Evolutionary conservation across 2,888 invertebrate genomes (phyloP), one percentile per base, ranked within the genome.

Genomic region (Metacarcinus magister): DNA sequence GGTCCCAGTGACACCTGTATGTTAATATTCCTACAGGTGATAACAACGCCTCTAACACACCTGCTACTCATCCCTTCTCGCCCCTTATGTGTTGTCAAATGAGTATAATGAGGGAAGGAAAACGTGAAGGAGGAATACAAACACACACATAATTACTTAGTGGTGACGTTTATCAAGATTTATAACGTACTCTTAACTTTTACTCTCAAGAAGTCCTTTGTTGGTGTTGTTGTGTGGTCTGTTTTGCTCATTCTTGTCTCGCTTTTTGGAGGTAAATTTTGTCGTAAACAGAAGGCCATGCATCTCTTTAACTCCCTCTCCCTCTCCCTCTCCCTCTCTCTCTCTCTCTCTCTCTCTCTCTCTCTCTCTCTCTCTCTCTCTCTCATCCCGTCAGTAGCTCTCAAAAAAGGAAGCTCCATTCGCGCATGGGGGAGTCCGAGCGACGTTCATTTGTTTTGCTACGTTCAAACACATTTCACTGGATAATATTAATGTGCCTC

Each of bases 401-500:
- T 67, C 16, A 54, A 54, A 54, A 54, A 7, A 7, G 54, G 54
- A 54, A 54, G 54, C 67, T 67, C 67, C n/a, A n/a, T 67, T 67
- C 23, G 67, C 82, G 82, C 82, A 82, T 82, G 82, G 82, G 82
- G 82, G 82, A 82, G 32, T 82, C 32, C 32, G 19, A 82, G 82
- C 82, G 82, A 82, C 82, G 32, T 82, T 82, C 82, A 82, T 82
- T 82, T 82, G 82, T 82, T 82, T 82, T 28, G 32, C 82, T 13
- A 32, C 82, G 82, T 82, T 82, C 82, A 82, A 82, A 82, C 82
- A 82, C 82, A 82, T 82, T 82, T 32, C 67, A 10, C 32, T 2
- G 82, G 82, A 82, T 82, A 32, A 82, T 82, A 82, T 82, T 82
- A 82, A 82, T 82, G 82, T 32, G 32, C 82, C 82, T 8, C 32